Percentiles rank a stretch among this genome's conserved stretches.
Conservation (phyloP, 2,113 vertebrate genomes). For the Sclerurus mexicanus region DNA sequence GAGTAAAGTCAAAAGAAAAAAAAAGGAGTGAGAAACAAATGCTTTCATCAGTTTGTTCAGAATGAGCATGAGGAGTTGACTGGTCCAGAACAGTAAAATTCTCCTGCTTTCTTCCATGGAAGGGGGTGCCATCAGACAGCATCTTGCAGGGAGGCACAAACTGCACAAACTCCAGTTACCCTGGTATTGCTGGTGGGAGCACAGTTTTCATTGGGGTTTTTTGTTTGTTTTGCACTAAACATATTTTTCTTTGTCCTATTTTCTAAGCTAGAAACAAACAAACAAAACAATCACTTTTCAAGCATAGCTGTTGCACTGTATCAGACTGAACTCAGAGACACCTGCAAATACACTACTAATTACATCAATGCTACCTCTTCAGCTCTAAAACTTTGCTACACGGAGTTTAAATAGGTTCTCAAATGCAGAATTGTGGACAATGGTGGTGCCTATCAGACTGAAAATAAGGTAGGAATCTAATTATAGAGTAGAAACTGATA, state of each 20-base stretch:
- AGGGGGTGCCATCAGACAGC: background rate
- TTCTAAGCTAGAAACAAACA: background rate
- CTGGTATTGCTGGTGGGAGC: background rate
- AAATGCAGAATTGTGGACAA: background rate
- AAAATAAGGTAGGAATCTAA: conserved; percentile 48
- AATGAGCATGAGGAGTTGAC: background rate
- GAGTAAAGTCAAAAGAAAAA: background rate
- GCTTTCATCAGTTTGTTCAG: background rate
- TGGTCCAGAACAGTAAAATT: background rate
- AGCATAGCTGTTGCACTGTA: background rate
- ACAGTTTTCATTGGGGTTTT: background rate
- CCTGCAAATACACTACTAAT: background rate
- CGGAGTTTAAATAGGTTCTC: background rate
- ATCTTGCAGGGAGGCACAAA: background rate
- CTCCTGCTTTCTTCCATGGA: background rate
- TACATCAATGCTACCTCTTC: background rate
- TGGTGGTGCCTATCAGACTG: background rate
- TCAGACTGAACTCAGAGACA: background rate
- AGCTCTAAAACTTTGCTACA: background rate
- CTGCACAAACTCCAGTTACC: background rate
- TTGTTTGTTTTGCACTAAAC: background rate
- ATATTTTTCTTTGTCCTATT: background rate
- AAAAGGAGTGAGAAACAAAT: background rate
- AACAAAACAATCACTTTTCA: background rate
- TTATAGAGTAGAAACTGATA: conserved; percentile 21